Base-by-base conservation (phyloP, 2,888 invertebrate genomes). In the Drosophila kanekoi region DNA sequence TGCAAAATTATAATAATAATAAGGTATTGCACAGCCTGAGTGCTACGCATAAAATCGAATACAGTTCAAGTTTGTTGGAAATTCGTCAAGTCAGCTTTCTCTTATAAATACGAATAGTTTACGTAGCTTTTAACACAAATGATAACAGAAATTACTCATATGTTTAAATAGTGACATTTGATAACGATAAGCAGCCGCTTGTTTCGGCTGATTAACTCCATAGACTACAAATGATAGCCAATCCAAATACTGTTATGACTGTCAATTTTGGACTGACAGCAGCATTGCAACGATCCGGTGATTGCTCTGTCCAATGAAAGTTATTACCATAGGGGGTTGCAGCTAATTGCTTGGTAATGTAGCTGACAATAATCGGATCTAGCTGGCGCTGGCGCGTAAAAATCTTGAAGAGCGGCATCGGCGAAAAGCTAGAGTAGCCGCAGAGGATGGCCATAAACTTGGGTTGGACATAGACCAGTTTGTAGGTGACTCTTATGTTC, bases 381-480 rank as follows among this genome's bases (percentile, higher is more conserved):
- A 64, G 0, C 2, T 47, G 32, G 2, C 72, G 72, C 2, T 62
- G n/a, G 4, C 80, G 65, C 0, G 80, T 65, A 14, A 88, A 58
- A 2, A 83, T 14, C 45, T 86, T 86, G 2, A 86, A 51, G 6
- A 87, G 51, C 3, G 77, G 76, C 9, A 86, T 20, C 2, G 74
- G 61, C 4, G 72, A 77, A 11, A 73, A 5, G 13, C 68, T 60
- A 1, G 79, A 48, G 43, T 77, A 86, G 16, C 88, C 87, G 44
- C 87, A 87, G 2, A 88, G 37, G 0, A 79, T 0, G 1, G 79
- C 59, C 23, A 73, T 5, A 4, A n/a, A 5, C 0, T 28, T 16
- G 32, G 77, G 71, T 44, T 73, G 59, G n/a, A 56, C 69, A 0
- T 41, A 45, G 6, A 79, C 47, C 28, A 89, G 9, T 32, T 82